Base-by-base conservation (phyloP, 30 jellyfish, hydroid and myxozoan species). In the Mastigias papua region DNA sequence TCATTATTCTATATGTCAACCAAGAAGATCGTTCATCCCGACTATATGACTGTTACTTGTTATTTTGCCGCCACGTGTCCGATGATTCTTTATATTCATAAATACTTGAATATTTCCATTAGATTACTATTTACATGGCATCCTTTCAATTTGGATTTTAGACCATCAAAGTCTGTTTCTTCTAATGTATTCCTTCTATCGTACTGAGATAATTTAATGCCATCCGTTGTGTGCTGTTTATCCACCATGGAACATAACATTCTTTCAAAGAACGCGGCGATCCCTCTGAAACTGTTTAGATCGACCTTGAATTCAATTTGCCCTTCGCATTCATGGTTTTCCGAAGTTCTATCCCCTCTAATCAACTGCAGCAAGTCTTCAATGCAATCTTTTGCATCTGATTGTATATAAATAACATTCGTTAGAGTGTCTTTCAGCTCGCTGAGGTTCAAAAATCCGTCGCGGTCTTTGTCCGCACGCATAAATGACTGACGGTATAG, bases 181-280 rank as follows among this genome's bases (percentile, higher is more conserved):
- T 87, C 96, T 26, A 87, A 68, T 5, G 88, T 63, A 78, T 79
- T 66, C 27, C 96, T 77, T 51, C 60, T 37, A 20, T 87, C 86
- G 20, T 54, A 32, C 50, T 83, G 92, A 1, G 92, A 69, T 80
- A 79, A 70, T 57, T 54, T 70, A 9, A 83, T 37, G 0, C 86
- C 92, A 29, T 83, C 92, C 35, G 35, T 50, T 28, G 34, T 2
- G 28, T 30, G 57, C 23, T 83, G 87, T 32, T 70, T 69, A 23
- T 83, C 92, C 86, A 71, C 70, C 15, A 25, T 78, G 64, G 80
- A 77, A 35, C 89, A 87, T 1, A 87, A 31, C 96, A 87, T 87
- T 69, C 96, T 54, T 67, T 87, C 96, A 13, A 87, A 69, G 30
- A 87, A 76, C 22, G 96, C 96, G 70, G 85, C 96, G 10, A 87